phyloP scores from a whole-genome alignment of 1,140 invertebrate species.

The Cydia pomonella region DNA sequence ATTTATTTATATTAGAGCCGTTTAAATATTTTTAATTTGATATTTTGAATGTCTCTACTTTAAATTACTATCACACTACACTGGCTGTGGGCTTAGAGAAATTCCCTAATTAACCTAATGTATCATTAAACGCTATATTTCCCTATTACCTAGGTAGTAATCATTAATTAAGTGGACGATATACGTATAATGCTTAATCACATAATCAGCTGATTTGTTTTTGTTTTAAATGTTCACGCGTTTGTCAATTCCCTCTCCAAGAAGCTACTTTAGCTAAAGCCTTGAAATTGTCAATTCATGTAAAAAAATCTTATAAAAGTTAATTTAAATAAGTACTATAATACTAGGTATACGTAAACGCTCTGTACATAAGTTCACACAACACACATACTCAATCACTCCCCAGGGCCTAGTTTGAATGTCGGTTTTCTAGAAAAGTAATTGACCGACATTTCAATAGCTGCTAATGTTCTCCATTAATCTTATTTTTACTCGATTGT shows the following conservation, averaged over 20 bases:
- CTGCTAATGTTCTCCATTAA: no score
- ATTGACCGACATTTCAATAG: no score
- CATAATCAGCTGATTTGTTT: neutral
- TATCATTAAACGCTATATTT: constrained; percentile 1
- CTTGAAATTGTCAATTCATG: no score
- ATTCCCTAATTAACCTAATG: neutral
- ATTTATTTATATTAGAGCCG: no score
- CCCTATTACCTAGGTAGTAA: neutral
- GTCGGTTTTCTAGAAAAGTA: no score
- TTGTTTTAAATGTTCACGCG: no score
- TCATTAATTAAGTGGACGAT: neutral
- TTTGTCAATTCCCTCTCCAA: no score
- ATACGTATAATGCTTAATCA: neutral
- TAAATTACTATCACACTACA: constrained; percentile 67
- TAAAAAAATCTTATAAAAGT: neutral
- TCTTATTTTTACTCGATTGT: no score
- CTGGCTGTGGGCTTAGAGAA: constrained; percentile 56
- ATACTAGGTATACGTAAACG: no score
- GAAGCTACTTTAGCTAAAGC: no score
- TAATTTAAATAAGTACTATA: neutral
- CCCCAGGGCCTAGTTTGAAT: no score
- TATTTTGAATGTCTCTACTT: neutral
- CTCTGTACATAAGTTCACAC: neutral
- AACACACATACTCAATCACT: neutral
- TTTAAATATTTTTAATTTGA: no score